Evolutionary conservation across 1,140 invertebrate species (phyloP).

Genomic region (Acromyrmex charruanus): DNA sequence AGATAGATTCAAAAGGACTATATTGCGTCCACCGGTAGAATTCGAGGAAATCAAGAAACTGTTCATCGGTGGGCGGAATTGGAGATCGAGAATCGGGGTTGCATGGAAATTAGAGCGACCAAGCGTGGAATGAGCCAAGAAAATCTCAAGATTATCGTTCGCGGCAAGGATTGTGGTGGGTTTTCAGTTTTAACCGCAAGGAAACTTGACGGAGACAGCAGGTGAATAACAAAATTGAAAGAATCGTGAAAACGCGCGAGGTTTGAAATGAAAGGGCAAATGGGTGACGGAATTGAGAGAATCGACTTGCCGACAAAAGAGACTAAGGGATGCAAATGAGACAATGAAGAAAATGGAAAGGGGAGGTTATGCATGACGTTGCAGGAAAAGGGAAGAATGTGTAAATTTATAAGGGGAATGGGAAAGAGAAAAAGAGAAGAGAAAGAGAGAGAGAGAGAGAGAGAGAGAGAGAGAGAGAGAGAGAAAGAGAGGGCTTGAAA

Average conservation of each 20-base stretch:
- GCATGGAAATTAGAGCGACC: constrained; percentile 53
- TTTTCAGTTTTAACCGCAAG: constrained; percentile 12
- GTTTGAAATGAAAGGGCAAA: constrained; percentile 53
- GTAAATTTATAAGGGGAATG: constrained; percentile 37
- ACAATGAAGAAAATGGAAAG: constrained; percentile 65
- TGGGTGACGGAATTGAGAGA: constrained; percentile 43
- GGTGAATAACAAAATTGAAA: constrained; percentile 45
- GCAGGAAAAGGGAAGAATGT: constrained; percentile 42
- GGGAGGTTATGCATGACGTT: constrained; percentile 30
- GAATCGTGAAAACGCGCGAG: constrained; percentile 63
- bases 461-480: not conserved
- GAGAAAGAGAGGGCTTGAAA: not conserved
- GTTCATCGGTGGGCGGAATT: constrained; percentile 44
- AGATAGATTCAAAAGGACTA: constrained; percentile 15
- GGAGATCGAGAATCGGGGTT: constrained; percentile 25
- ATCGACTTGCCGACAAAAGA: constrained; percentile 50
- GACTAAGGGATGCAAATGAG: constrained; percentile 77
- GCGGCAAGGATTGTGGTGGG: not conserved
- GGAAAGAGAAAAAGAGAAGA: not conserved
- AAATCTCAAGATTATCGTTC: constrained; percentile 52
- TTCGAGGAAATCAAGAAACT: constrained; percentile 49
- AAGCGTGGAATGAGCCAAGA: constrained; percentile 29
- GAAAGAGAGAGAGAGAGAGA: not conserved
- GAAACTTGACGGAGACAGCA: constrained; percentile 32
- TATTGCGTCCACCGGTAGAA: constrained; percentile 45